Percentiles rank a stretch among this genome's conserved stretches.
phyloP scores from a whole-genome alignment of 1,140 invertebrate species.

The Drosophila persimilis region DNA sequence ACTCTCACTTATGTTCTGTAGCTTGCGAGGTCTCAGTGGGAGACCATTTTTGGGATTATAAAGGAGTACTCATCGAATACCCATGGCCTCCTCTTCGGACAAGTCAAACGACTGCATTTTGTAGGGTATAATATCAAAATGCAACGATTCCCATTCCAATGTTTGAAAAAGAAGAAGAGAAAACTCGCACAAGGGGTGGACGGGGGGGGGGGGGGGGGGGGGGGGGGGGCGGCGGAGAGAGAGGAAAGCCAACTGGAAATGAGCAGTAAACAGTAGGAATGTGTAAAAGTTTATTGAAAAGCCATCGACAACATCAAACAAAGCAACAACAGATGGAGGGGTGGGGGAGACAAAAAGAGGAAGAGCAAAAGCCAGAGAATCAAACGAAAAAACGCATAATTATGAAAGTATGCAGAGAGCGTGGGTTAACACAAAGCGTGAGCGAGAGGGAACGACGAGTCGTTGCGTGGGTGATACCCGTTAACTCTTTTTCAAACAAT shows the following conservation, averaged over 20 bases:
- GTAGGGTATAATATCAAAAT: too few relatives aligned
- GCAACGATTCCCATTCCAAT: neutral
- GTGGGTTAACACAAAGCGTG: conserved; percentile 46
- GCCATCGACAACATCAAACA: conserved; percentile 67
- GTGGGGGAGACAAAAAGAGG: neutral
- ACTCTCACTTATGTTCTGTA: too few relatives aligned
- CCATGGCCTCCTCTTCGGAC: neutral
- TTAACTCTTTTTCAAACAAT: conserved; percentile 59
- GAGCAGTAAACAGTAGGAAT: conserved; percentile 36
- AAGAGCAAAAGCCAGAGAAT: conserved; percentile 18
- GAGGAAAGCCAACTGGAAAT: conserved; percentile 38
- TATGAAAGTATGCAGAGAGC: conserved; percentile 65
- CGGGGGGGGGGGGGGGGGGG: neutral
- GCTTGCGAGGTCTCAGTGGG: too few relatives aligned
- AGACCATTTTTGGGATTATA: too few relatives aligned
- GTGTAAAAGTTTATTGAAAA: conserved; percentile 66
- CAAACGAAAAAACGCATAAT: conserved; percentile 58
- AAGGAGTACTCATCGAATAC: too few relatives aligned
- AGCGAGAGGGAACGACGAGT: neutral
- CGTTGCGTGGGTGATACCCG: conserved; percentile 49
- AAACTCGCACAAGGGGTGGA: neutral
- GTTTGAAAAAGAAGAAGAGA: conserved; percentile 13
- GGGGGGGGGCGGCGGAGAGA: neutral
- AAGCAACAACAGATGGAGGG: conserved; percentile 20
- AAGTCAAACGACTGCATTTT: too few relatives aligned